phyloP scores from a whole-genome alignment of 2,888 invertebrate genomes.

The Drosophila mettleri region DNA sequence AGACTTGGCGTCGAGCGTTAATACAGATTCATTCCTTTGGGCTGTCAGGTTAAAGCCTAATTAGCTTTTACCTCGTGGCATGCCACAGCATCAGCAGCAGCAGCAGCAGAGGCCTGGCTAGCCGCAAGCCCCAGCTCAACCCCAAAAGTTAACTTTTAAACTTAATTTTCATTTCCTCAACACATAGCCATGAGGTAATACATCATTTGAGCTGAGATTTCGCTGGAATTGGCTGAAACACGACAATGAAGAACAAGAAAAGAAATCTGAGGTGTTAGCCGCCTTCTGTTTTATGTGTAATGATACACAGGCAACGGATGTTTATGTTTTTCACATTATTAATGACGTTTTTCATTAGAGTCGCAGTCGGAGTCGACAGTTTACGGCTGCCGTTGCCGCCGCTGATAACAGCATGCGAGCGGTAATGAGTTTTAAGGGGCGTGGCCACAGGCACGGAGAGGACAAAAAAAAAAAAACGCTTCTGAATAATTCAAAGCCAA shows the following conservation, averaged over 20 bases:
- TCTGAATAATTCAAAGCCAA: conserved; percentile 61
- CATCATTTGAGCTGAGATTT: conserved; percentile 73
- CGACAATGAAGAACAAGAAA: neutral
- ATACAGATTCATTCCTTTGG: conserved; percentile 49
- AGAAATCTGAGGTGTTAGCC: conserved; percentile 42
- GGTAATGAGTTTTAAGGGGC: conserved; percentile 57
- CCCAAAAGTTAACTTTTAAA: conserved; percentile 44
- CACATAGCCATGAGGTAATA: conserved; percentile 50
- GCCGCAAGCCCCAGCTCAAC: conserved; percentile 20
- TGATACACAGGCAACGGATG: conserved; percentile 79
- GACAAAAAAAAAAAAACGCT: conserved; percentile 48
- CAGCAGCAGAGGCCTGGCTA: conserved; percentile 3
- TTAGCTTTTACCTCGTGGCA: conserved; percentile 75
- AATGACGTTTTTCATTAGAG: conserved; percentile 79
- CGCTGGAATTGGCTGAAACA: conserved; percentile 1
- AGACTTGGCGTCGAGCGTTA: conserved; percentile 6
- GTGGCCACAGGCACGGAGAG: conserved; percentile 8
- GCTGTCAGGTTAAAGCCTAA: conserved; percentile 65
- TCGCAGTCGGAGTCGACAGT: conserved; percentile 60
- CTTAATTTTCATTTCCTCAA: conserved; percentile 46
- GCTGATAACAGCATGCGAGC: conserved; percentile 57
- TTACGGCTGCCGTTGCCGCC: conserved; percentile 39
- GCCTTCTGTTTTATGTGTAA: conserved; percentile 69
- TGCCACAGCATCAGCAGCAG: conserved; percentile 34
- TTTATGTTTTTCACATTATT: conserved; percentile 78